Conservation (phyloP, 1,140 invertebrate species). For the Habropoda laboriosa region DNA sequence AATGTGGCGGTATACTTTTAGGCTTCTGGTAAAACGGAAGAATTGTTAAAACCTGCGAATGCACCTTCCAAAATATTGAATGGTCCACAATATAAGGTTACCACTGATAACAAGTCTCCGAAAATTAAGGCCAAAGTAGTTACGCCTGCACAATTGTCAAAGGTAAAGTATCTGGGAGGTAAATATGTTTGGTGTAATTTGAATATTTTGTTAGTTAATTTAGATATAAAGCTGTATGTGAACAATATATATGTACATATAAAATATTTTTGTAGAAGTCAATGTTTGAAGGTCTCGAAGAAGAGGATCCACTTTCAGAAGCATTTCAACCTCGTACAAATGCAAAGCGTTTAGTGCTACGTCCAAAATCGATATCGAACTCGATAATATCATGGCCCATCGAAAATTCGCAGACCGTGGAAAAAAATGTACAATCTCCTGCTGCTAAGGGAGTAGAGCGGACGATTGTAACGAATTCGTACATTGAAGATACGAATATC, state of each 20-base stretch:
- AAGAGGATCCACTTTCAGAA: constrained; percentile 85
- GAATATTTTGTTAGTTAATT: not conserved
- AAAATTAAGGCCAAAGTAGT: constrained; percentile 85
- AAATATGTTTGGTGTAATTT: too few relatives aligned
- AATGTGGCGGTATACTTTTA: constrained; percentile 70
- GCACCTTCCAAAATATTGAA: constrained; percentile 84
- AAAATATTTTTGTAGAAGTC: constrained; percentile 81
- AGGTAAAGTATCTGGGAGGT: constrained; percentile 80
- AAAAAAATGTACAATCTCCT: constrained; percentile 35
- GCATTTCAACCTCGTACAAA: constrained; percentile 85
- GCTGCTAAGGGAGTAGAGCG: constrained; percentile 34
- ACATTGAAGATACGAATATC: constrained; percentile 45
- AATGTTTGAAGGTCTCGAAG: constrained; percentile 87
- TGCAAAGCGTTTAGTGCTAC: constrained; percentile 84
- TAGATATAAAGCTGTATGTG: not conserved
- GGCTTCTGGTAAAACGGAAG: constrained; percentile 85
- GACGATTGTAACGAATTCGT: constrained; percentile 24
- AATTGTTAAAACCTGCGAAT: constrained; percentile 88
- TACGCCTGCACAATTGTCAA: constrained; percentile 79
- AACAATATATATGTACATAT: not conserved
- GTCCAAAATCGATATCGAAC: constrained; percentile 71
- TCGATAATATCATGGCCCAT: constrained; percentile 43
- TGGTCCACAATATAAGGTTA: constrained; percentile 85
- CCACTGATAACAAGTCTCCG: constrained; percentile 81
- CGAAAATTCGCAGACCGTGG: constrained; percentile 57